A percentile compares a stretch with the other conserved stretches of the same genome.
Conservation (phyloP, 2,888 invertebrate genomes). For the Hoplodrina blanda region DNA sequence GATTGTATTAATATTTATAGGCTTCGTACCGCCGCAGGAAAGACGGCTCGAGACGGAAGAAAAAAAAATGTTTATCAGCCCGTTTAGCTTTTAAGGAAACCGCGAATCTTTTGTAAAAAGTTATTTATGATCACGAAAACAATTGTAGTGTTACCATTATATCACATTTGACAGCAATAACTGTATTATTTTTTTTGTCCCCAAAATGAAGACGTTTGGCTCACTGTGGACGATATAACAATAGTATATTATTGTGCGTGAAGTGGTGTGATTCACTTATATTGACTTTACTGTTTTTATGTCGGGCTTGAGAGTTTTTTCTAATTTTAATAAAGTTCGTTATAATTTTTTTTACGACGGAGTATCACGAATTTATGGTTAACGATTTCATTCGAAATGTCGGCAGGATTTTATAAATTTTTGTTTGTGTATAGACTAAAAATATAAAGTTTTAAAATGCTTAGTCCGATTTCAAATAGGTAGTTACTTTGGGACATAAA, state of each 20-base stretch:
- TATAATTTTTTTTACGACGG: conserved; percentile 39
- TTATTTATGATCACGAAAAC: conserved; percentile 89
- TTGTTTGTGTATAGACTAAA: neutral
- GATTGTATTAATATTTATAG: conserved; percentile 91
- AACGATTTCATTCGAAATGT: conserved; percentile 22
- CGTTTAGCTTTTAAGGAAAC: conserved; percentile 90
- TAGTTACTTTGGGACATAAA: neutral
- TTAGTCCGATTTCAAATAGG: neutral
- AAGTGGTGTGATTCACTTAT: conserved; percentile 71
- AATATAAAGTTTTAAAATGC: neutral
- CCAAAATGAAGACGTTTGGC: conserved; percentile 84
- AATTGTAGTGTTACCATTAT: conserved; percentile 90
- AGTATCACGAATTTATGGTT: conserved; percentile 9
- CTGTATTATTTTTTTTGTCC: conserved; percentile 86
- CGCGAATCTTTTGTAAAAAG: conserved; percentile 89
- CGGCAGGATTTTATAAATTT: neutral
- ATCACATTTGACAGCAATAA: conserved; percentile 89
- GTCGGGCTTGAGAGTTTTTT: conserved; percentile 54
- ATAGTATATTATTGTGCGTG: conserved; percentile 75
- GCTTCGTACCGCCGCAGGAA: conserved; percentile 87
- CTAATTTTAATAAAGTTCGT: conserved; percentile 46
- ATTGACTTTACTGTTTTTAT: conserved; percentile 66
- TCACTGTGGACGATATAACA: conserved; percentile 77
- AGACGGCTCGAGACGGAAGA: conserved; percentile 78
- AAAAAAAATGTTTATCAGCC: conserved; percentile 90